Evolutionary conservation across 2,888 invertebrate species (phyloP), one percentile per base, ranked within the genome.

Genomic region (Baronia brevicornis): DNA sequence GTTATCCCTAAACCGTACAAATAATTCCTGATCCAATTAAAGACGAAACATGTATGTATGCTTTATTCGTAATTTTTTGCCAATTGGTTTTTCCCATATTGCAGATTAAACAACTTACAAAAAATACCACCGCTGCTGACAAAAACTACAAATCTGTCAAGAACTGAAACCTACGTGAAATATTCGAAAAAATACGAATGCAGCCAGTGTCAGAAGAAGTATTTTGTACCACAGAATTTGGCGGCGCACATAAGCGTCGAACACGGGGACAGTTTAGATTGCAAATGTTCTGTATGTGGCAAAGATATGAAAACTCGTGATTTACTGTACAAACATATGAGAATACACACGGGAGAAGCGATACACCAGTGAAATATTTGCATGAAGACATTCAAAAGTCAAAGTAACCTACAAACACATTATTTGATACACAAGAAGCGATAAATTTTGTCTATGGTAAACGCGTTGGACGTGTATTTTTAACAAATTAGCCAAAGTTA

Each of bases 351-450:
- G 1, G 51, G 51, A 1, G 44, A 52, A 11, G 43, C 46, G 2
- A 35, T 57, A 4, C 48, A 45, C 26, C 43, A 48, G 4, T 57
- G 57, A 15, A 46, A 54, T n/a, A 40, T 52, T 0, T 57, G 57
- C 22, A 28, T 41, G 32, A 35, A 46, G 9, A 38, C 43, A 11
- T 57, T 55, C 21, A 56, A 51, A 39, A 51, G 46, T n/a, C 54
- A 54, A 33, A 36, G 46, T 2, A 36, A 44, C 3, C 51, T 58
- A 21, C 55, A 59, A 40, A 39, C 44, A 21, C 58, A 57, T 37
- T 51, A 48, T 38, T 43, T 51, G 28, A 44, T 42, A 4, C 52
- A 52, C 10, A 45, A 38, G 3, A 49, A 51, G 36, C 9, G 18
- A 10, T 45, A 41, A 40, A 35, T 15, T 17, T 18, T 28, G 34